These are phyloP conservation scores for Cyprinella venusta DNA, from an alignment of 2,797 vertebrate genomes.

Conservation along the genomic window DNA sequence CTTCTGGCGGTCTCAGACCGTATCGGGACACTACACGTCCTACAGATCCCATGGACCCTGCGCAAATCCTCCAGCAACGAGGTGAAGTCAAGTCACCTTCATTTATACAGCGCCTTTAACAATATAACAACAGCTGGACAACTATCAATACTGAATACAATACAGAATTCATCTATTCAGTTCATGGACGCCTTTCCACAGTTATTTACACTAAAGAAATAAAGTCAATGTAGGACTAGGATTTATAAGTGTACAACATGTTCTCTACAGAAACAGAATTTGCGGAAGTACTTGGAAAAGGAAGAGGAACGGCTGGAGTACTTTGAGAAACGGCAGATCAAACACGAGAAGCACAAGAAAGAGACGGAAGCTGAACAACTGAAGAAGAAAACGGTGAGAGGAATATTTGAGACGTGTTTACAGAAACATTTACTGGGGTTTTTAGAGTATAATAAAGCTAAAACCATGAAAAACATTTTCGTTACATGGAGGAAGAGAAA, in stretches of 20 bases:
- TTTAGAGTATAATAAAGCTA: neutral
- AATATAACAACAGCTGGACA: no score
- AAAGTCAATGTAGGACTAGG: neutral
- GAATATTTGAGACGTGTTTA: neutral
- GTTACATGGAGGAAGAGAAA: neutral
- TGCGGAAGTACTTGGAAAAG: constrained; percentile 83
- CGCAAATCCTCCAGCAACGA: constrained; percentile 78
- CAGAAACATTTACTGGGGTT: neutral
- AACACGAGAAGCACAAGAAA: constrained; percentile 70
- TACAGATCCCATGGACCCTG: constrained; percentile 85
- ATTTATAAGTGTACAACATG: neutral
- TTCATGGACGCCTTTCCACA: neutral
- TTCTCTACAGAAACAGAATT: constrained; percentile 70
- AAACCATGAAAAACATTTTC: neutral
- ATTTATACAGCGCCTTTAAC: no score
- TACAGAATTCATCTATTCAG: neutral
- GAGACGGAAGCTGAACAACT: constrained; percentile 66
- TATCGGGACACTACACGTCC: constrained; percentile 82
- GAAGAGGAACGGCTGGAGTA: constrained; percentile 81
- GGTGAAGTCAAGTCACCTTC: constrained; percentile 69
- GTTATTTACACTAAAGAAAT: neutral
- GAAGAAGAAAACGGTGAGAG: constrained; percentile 68
- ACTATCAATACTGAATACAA: neutral
- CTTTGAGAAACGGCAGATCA: constrained; percentile 69
- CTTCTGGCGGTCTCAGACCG: constrained; percentile 87